A percentile compares a stretch with the other conserved stretches of the same genome.
Evolutionary conservation across 2,888 invertebrate species (phyloP).

Genomic region (Frankliniella intonsa): DNA sequence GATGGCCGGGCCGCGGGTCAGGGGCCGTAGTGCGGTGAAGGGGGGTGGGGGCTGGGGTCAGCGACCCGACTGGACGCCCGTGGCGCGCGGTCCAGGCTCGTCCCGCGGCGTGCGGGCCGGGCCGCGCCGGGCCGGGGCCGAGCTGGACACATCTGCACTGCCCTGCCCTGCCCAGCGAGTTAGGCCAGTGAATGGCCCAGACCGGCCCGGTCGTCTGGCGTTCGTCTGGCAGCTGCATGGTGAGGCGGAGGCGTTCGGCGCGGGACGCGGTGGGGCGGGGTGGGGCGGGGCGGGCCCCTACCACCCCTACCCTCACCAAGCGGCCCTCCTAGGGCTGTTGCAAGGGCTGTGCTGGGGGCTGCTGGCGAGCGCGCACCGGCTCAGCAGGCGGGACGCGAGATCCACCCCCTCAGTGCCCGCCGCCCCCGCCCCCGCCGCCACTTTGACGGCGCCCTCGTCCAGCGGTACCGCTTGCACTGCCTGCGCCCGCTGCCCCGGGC

Average conservation of each 20-base stretch:
- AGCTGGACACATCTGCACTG: neutral
- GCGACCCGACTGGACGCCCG: neutral
- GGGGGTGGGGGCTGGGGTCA: neutral
- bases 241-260: neutral
- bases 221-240: neutral
- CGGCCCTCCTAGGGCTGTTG: neutral
- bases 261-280: neutral
- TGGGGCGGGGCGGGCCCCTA: neutral
- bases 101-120: neutral
- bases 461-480: slow-evolving; percentile 2
- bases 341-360: slow-evolving; percentile 23
- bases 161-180: too few species aligned
- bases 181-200: too few species aligned
- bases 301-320: neutral
- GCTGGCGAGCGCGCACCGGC: slow-evolving; percentile 1
- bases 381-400: neutral
- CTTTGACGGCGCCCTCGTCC: slow-evolving; percentile 36
- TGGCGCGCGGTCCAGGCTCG: neutral
- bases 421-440: slow-evolving; percentile 41
- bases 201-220: neutral
- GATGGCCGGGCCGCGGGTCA: neutral
- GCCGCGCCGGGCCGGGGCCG: neutral
- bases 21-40: neutral
- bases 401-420: slow-evolving; percentile 40
- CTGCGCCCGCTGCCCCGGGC: neutral